phyloP scores from a whole-genome alignment of 2,888 invertebrate species.

The Lasioglossum malachurum region DNA sequence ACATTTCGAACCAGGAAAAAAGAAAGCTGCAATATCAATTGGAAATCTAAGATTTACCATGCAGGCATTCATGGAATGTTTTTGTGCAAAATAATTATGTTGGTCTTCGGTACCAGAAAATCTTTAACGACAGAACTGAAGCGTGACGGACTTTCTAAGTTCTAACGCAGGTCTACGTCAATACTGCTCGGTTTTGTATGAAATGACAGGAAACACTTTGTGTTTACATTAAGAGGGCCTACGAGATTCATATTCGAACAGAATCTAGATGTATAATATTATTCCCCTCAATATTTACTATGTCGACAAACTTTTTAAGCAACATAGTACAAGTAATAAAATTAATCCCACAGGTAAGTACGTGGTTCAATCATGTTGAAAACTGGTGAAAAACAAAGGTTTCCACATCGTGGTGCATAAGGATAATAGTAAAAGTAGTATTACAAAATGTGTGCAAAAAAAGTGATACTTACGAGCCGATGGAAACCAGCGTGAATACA shows the following conservation, averaged over 20 bases:
- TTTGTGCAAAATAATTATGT: constrained; percentile 1
- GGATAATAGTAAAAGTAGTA: neutral
- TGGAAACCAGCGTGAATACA: neutral
- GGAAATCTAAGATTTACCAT: neutral
- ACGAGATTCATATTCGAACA: neutral
- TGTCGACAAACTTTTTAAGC: neutral
- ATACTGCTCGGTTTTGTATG: neutral
- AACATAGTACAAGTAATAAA: neutral
- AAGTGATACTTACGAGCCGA: neutral
- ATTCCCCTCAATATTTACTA: too few species aligned
- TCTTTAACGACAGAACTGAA: neutral
- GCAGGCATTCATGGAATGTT: neutral
- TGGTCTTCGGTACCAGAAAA: constrained; percentile 4
- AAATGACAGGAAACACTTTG: neutral
- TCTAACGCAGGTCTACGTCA: neutral
- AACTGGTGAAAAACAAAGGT: neutral
- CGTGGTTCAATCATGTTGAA: neutral
- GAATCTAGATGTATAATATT: neutral
- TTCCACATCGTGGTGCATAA: neutral
- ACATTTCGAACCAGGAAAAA: neutral
- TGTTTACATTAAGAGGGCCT: neutral
- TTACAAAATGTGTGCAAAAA: neutral
- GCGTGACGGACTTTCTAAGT: constrained; percentile 7
- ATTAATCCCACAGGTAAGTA: neutral
- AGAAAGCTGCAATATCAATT: neutral